Evolutionary conservation across 2,797 vertebrate species (phyloP), one percentile per base, ranked within the genome.

Genomic region (Clamator glandarius): DNA sequence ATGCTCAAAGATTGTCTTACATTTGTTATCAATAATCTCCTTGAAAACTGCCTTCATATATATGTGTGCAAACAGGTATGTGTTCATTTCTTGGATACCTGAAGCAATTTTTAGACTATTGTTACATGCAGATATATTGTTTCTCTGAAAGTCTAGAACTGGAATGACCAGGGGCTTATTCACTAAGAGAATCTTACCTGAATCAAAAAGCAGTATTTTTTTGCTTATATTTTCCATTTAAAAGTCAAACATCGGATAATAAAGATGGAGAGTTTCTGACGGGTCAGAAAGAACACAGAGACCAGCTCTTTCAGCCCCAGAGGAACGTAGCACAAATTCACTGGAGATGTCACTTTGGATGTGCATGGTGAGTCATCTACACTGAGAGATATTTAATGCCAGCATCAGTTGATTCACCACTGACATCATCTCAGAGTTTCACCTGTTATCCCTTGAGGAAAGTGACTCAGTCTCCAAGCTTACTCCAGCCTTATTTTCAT

Each of bases 381-480:
- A n/a, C 61, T 7, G 54, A 77, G 48, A 68, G 23, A 50, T 50
- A 90, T 90, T 92, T 84, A 90, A 74, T 70, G 67, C n/a, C 81
- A 92, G 39, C 59, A 82, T 89, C 54, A 36, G 67, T 74, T 72
- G 86, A 83, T 92, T 87, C 50, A 61, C 50, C 41, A 59, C 67
- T 84, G 87, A 92, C 94, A 93, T 87, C 70, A 93, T 20, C 77
- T 69, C 63, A 52, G 55, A 90, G 66, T 79, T 93, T 86, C 86
- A 92, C 88, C 80, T 95, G 64, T 9, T 87, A 78, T 87, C 68
- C 75, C 73, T 19, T 48, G 63, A 52, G 69, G 91, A 67, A 69
- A 81, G 35, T 74, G 55, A 66, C 55, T 91, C 73, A 90, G 82
- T 28, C 73, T 91, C 55, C 20, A 20, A 78, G 39, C 81, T 91